These are phyloP conservation scores for Scaptomyza parva DNA, from an alignment of 2,888 invertebrate species.

Conservation along the genomic window DNA sequence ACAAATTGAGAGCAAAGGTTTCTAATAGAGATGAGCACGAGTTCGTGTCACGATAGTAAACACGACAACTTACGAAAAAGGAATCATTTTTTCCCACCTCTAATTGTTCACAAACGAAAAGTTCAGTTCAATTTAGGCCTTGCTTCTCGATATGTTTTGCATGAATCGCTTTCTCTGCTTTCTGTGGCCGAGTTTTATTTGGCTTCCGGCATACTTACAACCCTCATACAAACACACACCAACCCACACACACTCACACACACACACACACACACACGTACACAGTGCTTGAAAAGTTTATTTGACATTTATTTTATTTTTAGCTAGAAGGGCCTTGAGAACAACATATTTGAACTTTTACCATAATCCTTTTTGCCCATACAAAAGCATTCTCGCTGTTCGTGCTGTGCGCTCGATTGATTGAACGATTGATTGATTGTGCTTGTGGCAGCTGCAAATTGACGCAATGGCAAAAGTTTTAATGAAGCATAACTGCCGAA, in stretches of 20 bases:
- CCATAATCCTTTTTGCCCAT: slow-evolving; percentile 54
- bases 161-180: slow-evolving; percentile 29
- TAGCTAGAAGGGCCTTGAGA: slow-evolving; percentile 29
- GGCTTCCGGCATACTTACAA: slow-evolving; percentile 22
- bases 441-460: slow-evolving; percentile 44
- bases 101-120: slow-evolving; percentile 22
- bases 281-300: slow-evolving; percentile 47
- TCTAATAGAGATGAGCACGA: neutral
- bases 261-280: neutral
- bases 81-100: neutral
- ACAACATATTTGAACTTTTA: slow-evolving; percentile 54
- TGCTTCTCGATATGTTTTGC: slow-evolving; percentile 43
- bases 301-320: slow-evolving; percentile 69
- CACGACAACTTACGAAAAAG: neutral
- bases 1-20: slow-evolving; percentile 12
- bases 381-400: slow-evolving; percentile 15
- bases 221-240: neutral
- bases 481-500: slow-evolving; percentile 44
- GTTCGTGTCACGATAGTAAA: neutral
- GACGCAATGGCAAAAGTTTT: slow-evolving; percentile 28
- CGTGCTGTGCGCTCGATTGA: slow-evolving; percentile 49
- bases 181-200: slow-evolving; percentile 28
- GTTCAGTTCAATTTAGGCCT: slow-evolving; percentile 42
- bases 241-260: neutral
- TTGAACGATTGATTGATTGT: slow-evolving; percentile 64